Evolutionary conservation across 2,888 invertebrate species (phyloP), one percentile per base, ranked within the genome.

Genomic region (Drosophila imparisetae): DNA sequence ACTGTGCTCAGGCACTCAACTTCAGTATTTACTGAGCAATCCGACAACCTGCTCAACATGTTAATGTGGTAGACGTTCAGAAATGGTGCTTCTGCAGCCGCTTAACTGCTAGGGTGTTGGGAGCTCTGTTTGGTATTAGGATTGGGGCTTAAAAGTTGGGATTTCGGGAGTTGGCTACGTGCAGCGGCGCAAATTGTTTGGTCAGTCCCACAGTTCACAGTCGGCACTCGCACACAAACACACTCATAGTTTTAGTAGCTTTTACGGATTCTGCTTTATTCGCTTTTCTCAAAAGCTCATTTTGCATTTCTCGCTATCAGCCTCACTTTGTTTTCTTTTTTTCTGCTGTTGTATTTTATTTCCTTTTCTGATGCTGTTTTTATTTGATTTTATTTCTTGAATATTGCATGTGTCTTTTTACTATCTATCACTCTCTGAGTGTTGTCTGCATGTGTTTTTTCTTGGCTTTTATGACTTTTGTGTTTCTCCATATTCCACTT

Each of bases 1-100:
- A 82, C 80, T 70, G 80, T 87, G 42, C 70, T 29, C 18, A 27
- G 53, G 55, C 62, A 61, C 65, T 76, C 57, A 66, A 71, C 86
- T 78, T 85, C 83, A 32, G 32, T 4, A 11, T 32, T 32, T 38
- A 38, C 73, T 59, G 50, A 68, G 49, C 65, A 72, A 69, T 18
- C 15, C 15, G 3, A 53, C 80, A 87, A 82, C 85, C 82, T 77
- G 83, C 83, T 75, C 75, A 74, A 86, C 88, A 85, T 84, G 86
- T 88, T 84, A 88, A 82, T 84, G 72, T 71, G 84, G 75, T 67
- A 66, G 59, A 42, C 63, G 66, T 61, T 54, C 72, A 80, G 69
- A 61, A 38, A 60, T 49, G 42, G 38, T 60, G 57, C 52, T 64
- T 48, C 61, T 58, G 53, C 63, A 72, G 71, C 61, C 64, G 72